These are phyloP conservation scores for Phortica magna DNA, from an alignment of 2,888 invertebrate species.

Conservation along the genomic window DNA sequence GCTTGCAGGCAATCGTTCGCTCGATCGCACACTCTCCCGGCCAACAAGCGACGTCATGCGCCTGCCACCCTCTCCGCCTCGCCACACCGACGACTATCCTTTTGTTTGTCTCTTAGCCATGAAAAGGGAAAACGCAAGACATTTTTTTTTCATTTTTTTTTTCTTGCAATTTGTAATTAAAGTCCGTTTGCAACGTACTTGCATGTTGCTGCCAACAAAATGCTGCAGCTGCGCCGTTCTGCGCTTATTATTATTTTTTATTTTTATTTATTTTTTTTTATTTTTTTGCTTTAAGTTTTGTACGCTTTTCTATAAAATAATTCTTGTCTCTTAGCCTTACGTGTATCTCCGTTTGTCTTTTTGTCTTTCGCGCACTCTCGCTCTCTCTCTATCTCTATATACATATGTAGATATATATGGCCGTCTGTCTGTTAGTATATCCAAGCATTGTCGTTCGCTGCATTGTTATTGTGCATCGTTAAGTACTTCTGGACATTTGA, in stretches of 20 bases:
- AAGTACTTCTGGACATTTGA: slow-evolving; percentile 5
- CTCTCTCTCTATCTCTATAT: no score
- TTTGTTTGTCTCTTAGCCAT: slow-evolving; percentile 39
- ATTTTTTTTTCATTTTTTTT: slow-evolving; percentile 21
- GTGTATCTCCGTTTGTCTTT: slow-evolving; percentile 9
- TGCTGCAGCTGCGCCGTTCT: not conserved
- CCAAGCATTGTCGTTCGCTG: not conserved
- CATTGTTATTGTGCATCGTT: not conserved
- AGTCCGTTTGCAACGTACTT: slow-evolving; percentile 44
- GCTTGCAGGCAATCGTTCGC: slow-evolving; percentile 4
- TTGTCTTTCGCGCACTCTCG: no score
- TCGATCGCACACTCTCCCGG: not conserved
- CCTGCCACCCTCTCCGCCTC: not conserved
- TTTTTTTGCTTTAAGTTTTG: not conserved
- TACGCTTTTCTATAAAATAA: not conserved
- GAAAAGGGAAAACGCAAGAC: slow-evolving; percentile 54
- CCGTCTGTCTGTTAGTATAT: slow-evolving; percentile 41
- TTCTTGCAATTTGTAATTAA: slow-evolving; percentile 69
- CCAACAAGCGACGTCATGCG: not conserved
- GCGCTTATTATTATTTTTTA: not conserved
- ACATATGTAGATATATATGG: slow-evolving; percentile 20
- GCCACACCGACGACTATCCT: not conserved
- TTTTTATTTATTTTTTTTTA: not conserved
- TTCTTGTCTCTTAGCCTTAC: slow-evolving; percentile 20
- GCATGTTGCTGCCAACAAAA: slow-evolving; percentile 8